Percentiles rank a stretch among this genome's conserved stretches.
phyloP scores from a whole-genome alignment of 2,888 invertebrate species.

The Phalera bucephala region DNA sequence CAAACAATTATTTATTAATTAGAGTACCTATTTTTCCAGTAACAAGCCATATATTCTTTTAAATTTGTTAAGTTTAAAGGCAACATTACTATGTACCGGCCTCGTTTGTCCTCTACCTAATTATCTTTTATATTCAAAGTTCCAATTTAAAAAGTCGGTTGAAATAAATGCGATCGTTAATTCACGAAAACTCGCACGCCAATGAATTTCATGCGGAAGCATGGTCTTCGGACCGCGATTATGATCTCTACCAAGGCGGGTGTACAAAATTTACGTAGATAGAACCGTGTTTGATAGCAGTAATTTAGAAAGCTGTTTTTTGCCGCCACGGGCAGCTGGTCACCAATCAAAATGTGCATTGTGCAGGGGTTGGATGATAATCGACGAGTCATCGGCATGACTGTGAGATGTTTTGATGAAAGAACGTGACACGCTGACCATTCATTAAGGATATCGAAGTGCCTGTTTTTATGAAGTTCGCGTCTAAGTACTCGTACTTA shows the following conservation, averaged over 20 bases:
- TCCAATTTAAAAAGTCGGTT: no score
- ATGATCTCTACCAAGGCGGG: slow-evolving; percentile 65
- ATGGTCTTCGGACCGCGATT: slow-evolving; percentile 54
- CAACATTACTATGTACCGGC: no score
- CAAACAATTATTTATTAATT: no score
- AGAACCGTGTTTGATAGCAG: slow-evolving; percentile 59
- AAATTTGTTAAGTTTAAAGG: no score
- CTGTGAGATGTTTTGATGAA: slow-evolving; percentile 46
- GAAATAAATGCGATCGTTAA: slow-evolving; percentile 34
- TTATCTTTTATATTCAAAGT: no score
- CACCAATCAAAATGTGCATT: slow-evolving; percentile 74
- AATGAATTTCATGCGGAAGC: slow-evolving; percentile 62
- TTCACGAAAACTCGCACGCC: slow-evolving; percentile 35
- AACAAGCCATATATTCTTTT: no score
- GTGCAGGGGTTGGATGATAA: slow-evolving; percentile 63
- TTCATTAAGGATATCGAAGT: slow-evolving; percentile 16
- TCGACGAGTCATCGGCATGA: slow-evolving; percentile 59
- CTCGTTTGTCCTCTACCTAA: no score
- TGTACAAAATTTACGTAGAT: slow-evolving; percentile 44
- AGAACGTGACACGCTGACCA: slow-evolving; percentile 29
- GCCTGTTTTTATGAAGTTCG: slow-evolving; percentile 11
- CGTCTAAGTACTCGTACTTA: no score
- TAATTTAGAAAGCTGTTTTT: slow-evolving; percentile 78
- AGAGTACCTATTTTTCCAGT: no score
- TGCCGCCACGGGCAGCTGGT: slow-evolving; percentile 70